Percentiles rank a stretch among this genome's conserved stretches.
Evolutionary conservation across 2,113 vertebrate species (phyloP).

Genomic region (Acrocephalus arundinaceus): DNA sequence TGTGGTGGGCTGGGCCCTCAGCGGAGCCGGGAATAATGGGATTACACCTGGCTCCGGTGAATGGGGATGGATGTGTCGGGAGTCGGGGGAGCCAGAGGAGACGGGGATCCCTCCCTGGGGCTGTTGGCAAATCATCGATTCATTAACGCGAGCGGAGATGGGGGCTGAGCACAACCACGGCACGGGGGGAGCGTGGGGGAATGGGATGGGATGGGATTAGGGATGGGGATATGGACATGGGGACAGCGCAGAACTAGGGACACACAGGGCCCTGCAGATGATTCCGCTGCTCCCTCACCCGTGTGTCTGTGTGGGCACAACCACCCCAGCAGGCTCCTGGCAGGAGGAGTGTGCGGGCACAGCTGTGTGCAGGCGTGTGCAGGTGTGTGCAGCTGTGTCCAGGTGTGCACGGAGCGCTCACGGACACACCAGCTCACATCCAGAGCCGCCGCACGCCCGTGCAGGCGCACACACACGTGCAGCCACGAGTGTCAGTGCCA

Average conservation of each 20-base stretch:
- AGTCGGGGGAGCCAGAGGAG: background rate
- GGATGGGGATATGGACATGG: background rate
- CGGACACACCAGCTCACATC: fast-evolving
- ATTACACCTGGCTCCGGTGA: slow-evolving; percentile 15
- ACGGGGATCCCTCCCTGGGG: background rate
- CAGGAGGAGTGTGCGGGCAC: background rate
- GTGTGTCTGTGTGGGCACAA: background rate
- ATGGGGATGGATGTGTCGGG: background rate
- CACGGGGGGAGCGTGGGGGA: fast-evolving
- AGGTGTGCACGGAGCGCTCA: fast-evolving
- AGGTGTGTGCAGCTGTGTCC: background rate
- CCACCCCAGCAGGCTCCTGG: background rate
- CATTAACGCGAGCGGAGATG: background rate
- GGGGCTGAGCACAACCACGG: background rate
- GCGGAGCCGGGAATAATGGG: background rate
- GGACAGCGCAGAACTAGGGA: background rate
- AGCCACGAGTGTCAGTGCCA: fast-evolving
- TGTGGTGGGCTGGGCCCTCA: background rate
- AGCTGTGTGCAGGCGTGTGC: background rate
- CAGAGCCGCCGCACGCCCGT: background rate
- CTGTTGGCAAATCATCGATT: slow-evolving; percentile 41
- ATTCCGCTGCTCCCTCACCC: background rate
- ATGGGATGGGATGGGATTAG: too few relatives aligned
- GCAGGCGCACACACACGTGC: fast-evolving
- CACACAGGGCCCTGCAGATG: fast-evolving